Evolutionary conservation across 2,113 vertebrate species (phyloP).

Genomic region (Terrapene triunguis): DNA sequence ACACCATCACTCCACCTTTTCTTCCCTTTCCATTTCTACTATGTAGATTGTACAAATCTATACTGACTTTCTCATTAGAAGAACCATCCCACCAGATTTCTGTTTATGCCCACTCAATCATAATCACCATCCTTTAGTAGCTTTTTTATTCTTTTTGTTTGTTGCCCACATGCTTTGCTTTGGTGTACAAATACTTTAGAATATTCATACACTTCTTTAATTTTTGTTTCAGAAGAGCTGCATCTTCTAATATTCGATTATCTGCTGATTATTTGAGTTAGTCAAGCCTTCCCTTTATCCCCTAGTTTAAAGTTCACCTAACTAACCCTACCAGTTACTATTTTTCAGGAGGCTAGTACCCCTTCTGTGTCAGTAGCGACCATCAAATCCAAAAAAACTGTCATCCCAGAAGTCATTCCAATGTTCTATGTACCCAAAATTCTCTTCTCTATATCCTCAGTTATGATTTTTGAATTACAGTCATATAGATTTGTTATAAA

Average conservation of each 20-base stretch:
- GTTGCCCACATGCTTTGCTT: not conserved
- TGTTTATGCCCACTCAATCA: not conserved
- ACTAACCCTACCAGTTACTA: not conserved
- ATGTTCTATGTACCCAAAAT: not conserved
- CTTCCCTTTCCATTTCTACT: not conserved
- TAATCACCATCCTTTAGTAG: not conserved
- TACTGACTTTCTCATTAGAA: not conserved
- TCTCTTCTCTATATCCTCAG: rapidly evolving
- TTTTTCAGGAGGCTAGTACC: not conserved
- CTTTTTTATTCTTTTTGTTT: not conserved
- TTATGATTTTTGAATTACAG: not conserved
- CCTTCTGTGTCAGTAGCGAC: not conserved
- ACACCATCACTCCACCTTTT: not conserved
- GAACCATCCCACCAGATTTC: not conserved
- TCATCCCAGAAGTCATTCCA: not conserved
- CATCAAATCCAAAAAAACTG: not conserved
- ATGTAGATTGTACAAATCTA: not conserved
- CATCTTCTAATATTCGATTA: not conserved
- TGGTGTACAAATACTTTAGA: not conserved
- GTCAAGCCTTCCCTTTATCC: not conserved
- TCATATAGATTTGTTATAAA: not conserved
- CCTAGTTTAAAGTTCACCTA: not conserved
- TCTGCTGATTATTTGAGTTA: not conserved
- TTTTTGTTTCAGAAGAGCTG: not conserved
- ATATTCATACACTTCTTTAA: not conserved